Evolutionary conservation across 2,888 invertebrate genomes (phyloP).

Genomic region (Fabriciana adippe): DNA sequence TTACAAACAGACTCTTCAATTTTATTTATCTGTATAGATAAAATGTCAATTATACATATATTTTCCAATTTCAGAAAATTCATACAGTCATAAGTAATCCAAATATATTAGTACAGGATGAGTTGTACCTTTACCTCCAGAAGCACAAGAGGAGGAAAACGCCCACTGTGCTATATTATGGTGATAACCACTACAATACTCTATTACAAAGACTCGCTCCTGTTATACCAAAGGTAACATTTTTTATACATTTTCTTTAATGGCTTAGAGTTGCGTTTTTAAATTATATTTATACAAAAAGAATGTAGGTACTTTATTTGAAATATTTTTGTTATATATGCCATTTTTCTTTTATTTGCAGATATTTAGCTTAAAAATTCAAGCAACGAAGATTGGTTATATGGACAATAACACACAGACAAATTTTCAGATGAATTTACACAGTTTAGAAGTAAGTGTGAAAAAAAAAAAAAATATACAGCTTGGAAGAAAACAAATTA

Average conservation of each 20-base stretch:
- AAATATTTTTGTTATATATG: neutral
- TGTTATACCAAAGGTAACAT: conserved; percentile 88
- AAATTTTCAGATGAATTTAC: conserved; percentile 86
- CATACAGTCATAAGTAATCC: conserved; percentile 83
- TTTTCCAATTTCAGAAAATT: conserved; percentile 81
- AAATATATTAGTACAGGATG: conserved; percentile 81
- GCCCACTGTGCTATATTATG: conserved; percentile 34
- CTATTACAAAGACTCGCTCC: conserved; percentile 86
- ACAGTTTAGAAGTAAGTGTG: conserved; percentile 82
- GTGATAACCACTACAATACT: conserved; percentile 61
- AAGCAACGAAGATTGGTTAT: conserved; percentile 86
- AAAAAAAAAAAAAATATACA: neutral
- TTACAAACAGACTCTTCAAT: too few species aligned
- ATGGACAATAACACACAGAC: conserved; percentile 86
- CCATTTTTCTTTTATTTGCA: conserved; percentile 57
- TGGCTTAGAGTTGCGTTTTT: too few species aligned
- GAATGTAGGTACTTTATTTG: too few species aligned
- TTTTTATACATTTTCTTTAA: neutral
- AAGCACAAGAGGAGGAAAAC: conserved; percentile 58
- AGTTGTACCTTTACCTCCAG: conserved; percentile 78
- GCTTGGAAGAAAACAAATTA: neutral
- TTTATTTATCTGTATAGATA: too few species aligned
- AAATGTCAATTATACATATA: neutral
- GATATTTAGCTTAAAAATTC: conserved; percentile 88
- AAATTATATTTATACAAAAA: neutral